A percentile compares a stretch with the other conserved stretches of the same genome.
These are phyloP conservation scores for Anniella stebbinsi DNA, from an alignment of 2,797 vertebrate genomes.

Conservation along the genomic window DNA sequence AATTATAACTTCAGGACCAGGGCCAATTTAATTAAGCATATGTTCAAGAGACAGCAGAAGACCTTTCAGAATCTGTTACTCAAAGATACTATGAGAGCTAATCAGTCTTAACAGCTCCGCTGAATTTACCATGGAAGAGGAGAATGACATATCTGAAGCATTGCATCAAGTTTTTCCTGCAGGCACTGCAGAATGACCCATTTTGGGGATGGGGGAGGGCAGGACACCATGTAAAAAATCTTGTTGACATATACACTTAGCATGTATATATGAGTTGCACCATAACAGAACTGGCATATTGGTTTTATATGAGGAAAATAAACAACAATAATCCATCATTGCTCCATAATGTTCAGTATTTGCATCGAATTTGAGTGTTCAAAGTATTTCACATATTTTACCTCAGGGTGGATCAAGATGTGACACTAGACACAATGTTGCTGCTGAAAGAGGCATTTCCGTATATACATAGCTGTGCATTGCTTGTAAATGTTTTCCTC, in stretches of 20 bases:
- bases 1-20: conserved; percentile 25
- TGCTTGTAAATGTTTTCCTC: neutral
- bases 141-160: neutral
- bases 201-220: too few relatives aligned
- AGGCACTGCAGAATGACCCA: conserved; percentile 7
- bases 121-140: conserved; percentile 1
- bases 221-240: neutral
- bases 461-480: neutral
- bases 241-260: neutral
- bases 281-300: neutral
- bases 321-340: neutral
- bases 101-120: conserved; percentile 41
- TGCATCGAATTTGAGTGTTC: neutral
- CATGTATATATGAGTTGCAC: neutral
- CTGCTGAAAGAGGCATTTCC: neutral
- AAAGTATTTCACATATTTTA: neutral
- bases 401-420: neutral
- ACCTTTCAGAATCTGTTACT: conserved; percentile 33
- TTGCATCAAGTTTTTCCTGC: neutral
- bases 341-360: neutral
- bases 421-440: neutral
- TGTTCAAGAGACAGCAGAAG: conserved; percentile 25
- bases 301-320: neutral
- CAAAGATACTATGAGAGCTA: conserved; percentile 17
- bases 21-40: conserved; percentile 41